phyloP scores from a whole-genome alignment of 2,113 vertebrate species.

The Hydropotes inermis region DNA sequence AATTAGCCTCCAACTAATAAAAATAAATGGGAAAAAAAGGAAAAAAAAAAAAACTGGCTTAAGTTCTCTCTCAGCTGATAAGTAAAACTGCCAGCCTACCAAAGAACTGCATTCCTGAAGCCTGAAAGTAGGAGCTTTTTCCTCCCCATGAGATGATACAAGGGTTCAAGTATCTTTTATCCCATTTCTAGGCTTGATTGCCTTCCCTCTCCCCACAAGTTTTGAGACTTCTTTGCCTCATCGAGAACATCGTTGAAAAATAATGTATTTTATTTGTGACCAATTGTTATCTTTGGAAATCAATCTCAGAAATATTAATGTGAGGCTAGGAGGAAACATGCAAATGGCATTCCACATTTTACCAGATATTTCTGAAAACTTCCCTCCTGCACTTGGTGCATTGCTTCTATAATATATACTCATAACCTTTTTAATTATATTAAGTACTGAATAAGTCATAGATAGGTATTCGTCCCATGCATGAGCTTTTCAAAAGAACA shows the following conservation, averaged over 20 bases:
- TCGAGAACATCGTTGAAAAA: background rate
- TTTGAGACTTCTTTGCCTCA: background rate
- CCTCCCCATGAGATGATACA: background rate
- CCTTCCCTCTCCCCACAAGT: background rate
- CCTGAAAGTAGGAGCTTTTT: background rate
- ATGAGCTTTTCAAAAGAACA: background rate
- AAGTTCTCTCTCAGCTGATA: background rate
- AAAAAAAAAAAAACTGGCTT: background rate
- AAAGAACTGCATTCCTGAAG: background rate
- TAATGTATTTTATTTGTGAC: background rate
- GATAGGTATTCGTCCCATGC: background rate
- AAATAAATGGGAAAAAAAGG: no score
- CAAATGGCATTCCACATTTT: background rate
- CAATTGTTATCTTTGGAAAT: background rate
- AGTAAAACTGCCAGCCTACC: background rate
- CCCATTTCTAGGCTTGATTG: background rate
- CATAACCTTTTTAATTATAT: background rate
- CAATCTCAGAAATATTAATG: conserved; percentile 18
- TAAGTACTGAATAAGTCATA: background rate
- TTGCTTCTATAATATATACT: background rate
- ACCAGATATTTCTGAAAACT: background rate
- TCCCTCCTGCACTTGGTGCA: background rate
- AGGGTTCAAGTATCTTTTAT: background rate
- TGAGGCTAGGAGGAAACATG: background rate
- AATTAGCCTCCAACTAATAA: no score